A percentile compares a stretch with the other conserved stretches of the same genome.
Evolutionary conservation across 1,140 invertebrate species (phyloP).

Genomic region (Caenorhabditis brenneri): DNA sequence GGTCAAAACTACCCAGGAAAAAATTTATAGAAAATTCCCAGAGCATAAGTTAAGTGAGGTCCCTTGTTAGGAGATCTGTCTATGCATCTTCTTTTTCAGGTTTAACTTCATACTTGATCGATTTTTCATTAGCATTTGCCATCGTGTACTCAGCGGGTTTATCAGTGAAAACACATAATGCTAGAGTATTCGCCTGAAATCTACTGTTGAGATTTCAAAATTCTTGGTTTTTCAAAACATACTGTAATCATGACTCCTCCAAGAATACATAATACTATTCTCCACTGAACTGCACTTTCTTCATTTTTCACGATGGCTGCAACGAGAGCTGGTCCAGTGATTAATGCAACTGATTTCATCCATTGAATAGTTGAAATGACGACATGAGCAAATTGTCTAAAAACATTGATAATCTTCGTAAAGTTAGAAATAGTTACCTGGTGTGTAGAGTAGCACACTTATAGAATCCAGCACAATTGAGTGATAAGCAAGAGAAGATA

Average conservation of each 20-base stretch:
- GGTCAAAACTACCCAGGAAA: too few relatives aligned
- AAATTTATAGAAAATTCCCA: too few relatives aligned
- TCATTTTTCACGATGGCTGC: slow-evolving; percentile 28
- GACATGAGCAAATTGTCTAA: slow-evolving; percentile 48
- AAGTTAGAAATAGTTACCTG: background rate
- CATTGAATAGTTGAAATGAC: slow-evolving; percentile 51
- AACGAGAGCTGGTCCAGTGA: slow-evolving; percentile 38
- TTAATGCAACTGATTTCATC: slow-evolving; percentile 51
- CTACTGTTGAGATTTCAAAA: background rate
- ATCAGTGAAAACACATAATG: slow-evolving; percentile 40
- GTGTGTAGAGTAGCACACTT: slow-evolving; percentile 47
- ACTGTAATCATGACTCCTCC: slow-evolving; percentile 23
- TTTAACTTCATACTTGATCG: slow-evolving; percentile 15
- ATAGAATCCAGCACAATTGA: slow-evolving; percentile 46
- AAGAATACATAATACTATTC: slow-evolving; percentile 1
- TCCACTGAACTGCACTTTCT: slow-evolving; percentile 16
- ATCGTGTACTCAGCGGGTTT: slow-evolving; percentile 47
- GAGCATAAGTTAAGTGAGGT: too few relatives aligned
- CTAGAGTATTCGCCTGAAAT: slow-evolving; percentile 22
- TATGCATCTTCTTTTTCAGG: background rate
- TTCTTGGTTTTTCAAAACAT: background rate
- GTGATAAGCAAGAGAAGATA: slow-evolving; percentile 21
- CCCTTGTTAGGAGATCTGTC: too few relatives aligned
- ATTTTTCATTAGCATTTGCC: background rate
- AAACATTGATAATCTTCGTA: background rate